Evolutionary conservation across 2,888 invertebrate species (phyloP), one percentile per base, ranked within the genome.

Genomic region (Sesia bembeciformis): DNA sequence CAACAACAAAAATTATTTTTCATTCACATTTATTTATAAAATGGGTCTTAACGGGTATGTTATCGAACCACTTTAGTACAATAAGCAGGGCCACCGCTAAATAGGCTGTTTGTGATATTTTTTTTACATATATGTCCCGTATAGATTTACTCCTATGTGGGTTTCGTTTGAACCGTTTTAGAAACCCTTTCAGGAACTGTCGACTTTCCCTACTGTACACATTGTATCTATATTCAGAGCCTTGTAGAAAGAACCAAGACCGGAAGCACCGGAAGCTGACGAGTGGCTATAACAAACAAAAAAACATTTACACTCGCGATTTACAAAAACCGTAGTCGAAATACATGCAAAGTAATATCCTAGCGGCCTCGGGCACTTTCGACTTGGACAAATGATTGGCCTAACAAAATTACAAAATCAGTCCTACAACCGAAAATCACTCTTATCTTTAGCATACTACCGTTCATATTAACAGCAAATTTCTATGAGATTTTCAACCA

Each of bases 261-360:
- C 8, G 46, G 46, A 46, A 46, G 46, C n/a, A 46, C 46, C 8
- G 46, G 7, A 46, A 46, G 8, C 8, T 8, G 46, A 23, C 46
- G 46, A 8, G 46, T 46, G 46, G n/a, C 8, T 46, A 46, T 46
- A n/a, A 46, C 46, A 46, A 46, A 46, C n/a, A 46, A 46, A 46
- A 8, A 43, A 46, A 46, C n/a, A n/a, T n/a, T n/a, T 8, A 46
- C 8, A 38, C 4, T 5, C 53, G 39, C 40, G 40, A 40, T 55
- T 55, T 52, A 40, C 52, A 52, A 53, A 51, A 50, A 65, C 67
- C 67, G 67, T 64, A 70, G 68, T 64, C 61, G 66, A 74, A 76
- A 78, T 81, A 75, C 71, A 72, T 69, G 62, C 72, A 67, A 67
- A 65, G 74, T 81, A 79, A 79, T 80, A 81, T 74, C 72, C 66